Base-by-base conservation (phyloP, 1,140 invertebrate species). In the Trialeurodes vaporariorum region DNA sequence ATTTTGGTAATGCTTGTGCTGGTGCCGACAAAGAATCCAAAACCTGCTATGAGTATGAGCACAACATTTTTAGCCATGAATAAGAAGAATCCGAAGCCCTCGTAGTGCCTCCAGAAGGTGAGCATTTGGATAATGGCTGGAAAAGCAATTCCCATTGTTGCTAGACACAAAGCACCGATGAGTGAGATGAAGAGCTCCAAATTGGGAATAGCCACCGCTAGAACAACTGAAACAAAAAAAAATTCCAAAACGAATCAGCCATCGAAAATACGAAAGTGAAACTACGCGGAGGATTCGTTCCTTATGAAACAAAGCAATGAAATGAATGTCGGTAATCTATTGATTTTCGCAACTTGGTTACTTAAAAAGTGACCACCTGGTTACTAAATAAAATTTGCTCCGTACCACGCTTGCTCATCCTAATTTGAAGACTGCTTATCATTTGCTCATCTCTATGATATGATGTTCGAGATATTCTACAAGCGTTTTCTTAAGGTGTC, bases 131-230 rank as follows among this genome's bases (percentile, higher is more conserved):
- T 87, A 25, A 92, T 75, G 0, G 89, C 89, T 13, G 93, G 93
- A 73, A 94, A 89, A 17, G 93, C 86, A 2, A 94, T 81, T 0
- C 91, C 90, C 61, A 94, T 82, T 13, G 89, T 85, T 1, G 89
- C 89, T 22, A 91, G 83, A 67, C 87, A 88, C n/a, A 93, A 80
- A 0, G 93, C 89, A n/a, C 93, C 93, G 65, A 94, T 87, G 27
- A 93, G 79, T 0, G 91, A 88, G 67, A 96, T 95, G 75, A 94
- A 87, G 0, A 91, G 80, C 23, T 90, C 91, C 70, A 98, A 78
- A 71, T 91, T 83, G 1, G 91, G 91, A 63, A 95, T 85, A 0
- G 85, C 82, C 5, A 87, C 83, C 2, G 92, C 92, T 69, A 94
- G 76, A 17, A 84, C 75, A 81, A 92, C 92, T 94, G 76, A 1